Evolutionary conservation across 2,797 vertebrate genomes (phyloP), one percentile per base, ranked within the genome.

Genomic region (Gobio occitaniae): DNA sequence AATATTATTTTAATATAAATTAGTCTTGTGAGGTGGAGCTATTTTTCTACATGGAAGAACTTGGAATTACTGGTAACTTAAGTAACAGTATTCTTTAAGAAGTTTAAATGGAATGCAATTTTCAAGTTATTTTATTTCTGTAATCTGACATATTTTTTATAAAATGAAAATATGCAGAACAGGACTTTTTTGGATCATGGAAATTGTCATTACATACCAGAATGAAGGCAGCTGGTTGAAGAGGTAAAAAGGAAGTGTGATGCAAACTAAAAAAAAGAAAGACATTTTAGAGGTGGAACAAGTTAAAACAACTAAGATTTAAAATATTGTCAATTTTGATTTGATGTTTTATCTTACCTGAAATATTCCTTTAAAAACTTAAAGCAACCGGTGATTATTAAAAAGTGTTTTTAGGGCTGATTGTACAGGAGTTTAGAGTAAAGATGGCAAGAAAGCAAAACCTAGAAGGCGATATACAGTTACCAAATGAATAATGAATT

Each of bases 401-500:
- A 75, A 56, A 29, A 36, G 25, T 0, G 11, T 13, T 54, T 52
- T 36, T 19, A 29, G 15, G 15, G n/a, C 15, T 29, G n/a, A 47
- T 21, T 25, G 69, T 25, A 2, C 71, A 10, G n/a, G 15, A 48
- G 16, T 74, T 38, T 1, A 38, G 56, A 76, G 17, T 4, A 48
- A 44, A 78, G n/a, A 78, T 38, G 4, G 21, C 19, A 56, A 78
- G 41, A 48, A 5, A 32, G 56, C 38, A 48, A 78, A 47, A 32
- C 38, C 15, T 41, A 48, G 4, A 36, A 29, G 13, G 44, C 15
- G 32, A 48, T 50, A 52, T 32, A 70, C 32, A 56, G 9, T 68
- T 48, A 77, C 10, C 5, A 81, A 74, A 69, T 19, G 65, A 32
- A 21, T 29, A 36, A 70, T 32, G 3, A 56, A 74, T 79, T 83